Conservation (phyloP, 2,797 vertebrate species). For the Xenentodon cancila region DNA sequence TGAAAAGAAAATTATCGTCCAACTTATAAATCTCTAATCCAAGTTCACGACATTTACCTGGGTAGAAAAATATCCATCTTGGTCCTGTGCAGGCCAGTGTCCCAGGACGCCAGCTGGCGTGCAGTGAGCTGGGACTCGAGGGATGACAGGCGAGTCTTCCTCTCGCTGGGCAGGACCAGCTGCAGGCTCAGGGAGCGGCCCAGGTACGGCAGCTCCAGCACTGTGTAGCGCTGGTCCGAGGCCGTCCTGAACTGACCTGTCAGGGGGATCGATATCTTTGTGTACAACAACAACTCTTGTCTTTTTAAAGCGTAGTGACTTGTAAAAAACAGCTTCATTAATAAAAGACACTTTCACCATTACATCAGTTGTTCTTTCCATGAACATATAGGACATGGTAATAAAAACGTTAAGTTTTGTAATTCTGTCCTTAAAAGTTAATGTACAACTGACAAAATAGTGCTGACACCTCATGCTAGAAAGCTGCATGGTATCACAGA, state of each 20-base stretch:
- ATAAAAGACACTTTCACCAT: no score
- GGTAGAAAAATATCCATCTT: constrained; percentile 92
- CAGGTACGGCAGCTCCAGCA: constrained; percentile 87
- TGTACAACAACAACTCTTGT: background rate
- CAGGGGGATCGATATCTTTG: background rate
- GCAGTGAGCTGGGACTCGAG: constrained; percentile 85
- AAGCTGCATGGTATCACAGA: no score
- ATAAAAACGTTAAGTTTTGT: no score
- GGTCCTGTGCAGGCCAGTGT: constrained; percentile 80
- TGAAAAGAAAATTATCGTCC: background rate
- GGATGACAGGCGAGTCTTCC: constrained; percentile 77
- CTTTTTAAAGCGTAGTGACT: no score
- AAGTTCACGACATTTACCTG: constrained; percentile 73
- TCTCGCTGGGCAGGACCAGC: constrained; percentile 86
- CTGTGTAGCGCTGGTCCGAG: constrained; percentile 79
- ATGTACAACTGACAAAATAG: no score
- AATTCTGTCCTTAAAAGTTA: no score
- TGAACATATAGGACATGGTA: background rate
- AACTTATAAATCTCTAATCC: background rate
- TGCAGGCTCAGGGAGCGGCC: constrained; percentile 85
- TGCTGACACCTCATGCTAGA: no score
- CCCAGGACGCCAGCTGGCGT: constrained; percentile 83
- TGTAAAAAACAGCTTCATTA: no score
- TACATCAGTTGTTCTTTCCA: background rate
- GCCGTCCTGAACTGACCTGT: constrained; percentile 88